Evolutionary conservation across 2,797 vertebrate genomes (phyloP), one percentile per base, ranked within the genome.

Genomic region (Rhynchonycteris naso): DNA sequence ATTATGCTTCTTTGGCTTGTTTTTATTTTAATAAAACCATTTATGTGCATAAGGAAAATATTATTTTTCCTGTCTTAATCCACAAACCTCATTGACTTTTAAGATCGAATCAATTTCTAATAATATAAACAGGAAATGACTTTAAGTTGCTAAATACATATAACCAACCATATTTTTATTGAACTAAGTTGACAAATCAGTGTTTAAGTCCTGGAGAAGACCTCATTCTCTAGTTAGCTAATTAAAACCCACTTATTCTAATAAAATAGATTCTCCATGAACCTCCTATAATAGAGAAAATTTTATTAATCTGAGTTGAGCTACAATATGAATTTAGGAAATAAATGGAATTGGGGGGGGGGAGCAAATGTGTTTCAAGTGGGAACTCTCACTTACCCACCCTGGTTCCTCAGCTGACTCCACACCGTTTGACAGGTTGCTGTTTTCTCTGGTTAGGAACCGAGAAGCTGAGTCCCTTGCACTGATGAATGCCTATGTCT

Each of bases 1-100:
- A 80, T 82, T 38, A 22, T 5, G 26, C 52, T 81, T 38, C 14
- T 80, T 95, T 58, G 75, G 47, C 22, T 95, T 89, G 47, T 79
- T 96, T 93, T 74, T 28, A 85, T 85, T 79, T 88, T 71, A 86
- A 91, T 65, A 61, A 76, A 75, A 83, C 88, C 35, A 93, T 75
- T 43, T 35, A 35, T 19, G 7, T 52, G 38, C 22, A 69, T 69
- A 78, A 93, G 79, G 75, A 93, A 75, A 76, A 10, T 15, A 52
- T 61, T 93, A 6, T 61, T 66, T 79, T 94, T 95, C n/a, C 43
- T 89, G 24, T 80, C 59, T 80, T 50, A 83, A 94, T 76, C 28
- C 63, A 38, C 81, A 68, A 59, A 88, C 18, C n/a, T 76, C 56
- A 81, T 0, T 26, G 43, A 59, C 63, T 63, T 54, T 88, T 92